Base-by-base conservation (phyloP, 2,113 vertebrate genomes). In the Stigmatopora argus region DNA sequence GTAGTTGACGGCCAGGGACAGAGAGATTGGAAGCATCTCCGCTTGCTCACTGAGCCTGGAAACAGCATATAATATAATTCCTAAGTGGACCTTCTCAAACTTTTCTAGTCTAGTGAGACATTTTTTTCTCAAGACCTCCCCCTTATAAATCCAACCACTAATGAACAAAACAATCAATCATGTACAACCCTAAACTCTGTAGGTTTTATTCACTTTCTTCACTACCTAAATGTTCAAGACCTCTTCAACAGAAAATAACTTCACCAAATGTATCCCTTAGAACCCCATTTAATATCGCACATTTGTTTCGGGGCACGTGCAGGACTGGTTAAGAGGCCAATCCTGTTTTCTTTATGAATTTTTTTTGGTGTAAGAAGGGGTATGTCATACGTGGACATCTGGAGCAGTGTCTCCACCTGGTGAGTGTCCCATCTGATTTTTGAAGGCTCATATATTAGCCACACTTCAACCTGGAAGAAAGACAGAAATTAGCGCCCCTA, bases 1-100 rank as follows among this genome's bases (percentile, higher is more conserved):
- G 48, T 93, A 94, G 65, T 94, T 91, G 80, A 97, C 90, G 74
- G 86, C 64, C 78, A 98, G 78, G 53, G 80, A 82, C 26, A 89
- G 85, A 18, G 67, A 69, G 56, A 91, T 3, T 0, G 94, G 90
- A 61, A 6, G 31, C 57, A 97, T 82, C 56, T 92, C 83, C 0
- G 79, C 75, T 85, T 97, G 96, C 17, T 87, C 85, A 72, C 96
- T 98, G 60, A 91, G 89, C 75, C 95, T 98, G 86, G 62, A 55
- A 51, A 80, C 62, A 73, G 45, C 34, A 61, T 11, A 14, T 23
- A 55, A 55, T 17, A 13, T 8, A 45, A 7, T 45, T 12, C 44
- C 1, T 10, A 45, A 18, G 19, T 8, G 2, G 19, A 21, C 48
- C 18, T 51, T 5, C 7, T 52, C 9, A 8, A 52, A 46, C 8